Evolutionary conservation across 1,140 invertebrate genomes (phyloP), one percentile per base, ranked within the genome.

Genomic region (Argopecten irradians): DNA sequence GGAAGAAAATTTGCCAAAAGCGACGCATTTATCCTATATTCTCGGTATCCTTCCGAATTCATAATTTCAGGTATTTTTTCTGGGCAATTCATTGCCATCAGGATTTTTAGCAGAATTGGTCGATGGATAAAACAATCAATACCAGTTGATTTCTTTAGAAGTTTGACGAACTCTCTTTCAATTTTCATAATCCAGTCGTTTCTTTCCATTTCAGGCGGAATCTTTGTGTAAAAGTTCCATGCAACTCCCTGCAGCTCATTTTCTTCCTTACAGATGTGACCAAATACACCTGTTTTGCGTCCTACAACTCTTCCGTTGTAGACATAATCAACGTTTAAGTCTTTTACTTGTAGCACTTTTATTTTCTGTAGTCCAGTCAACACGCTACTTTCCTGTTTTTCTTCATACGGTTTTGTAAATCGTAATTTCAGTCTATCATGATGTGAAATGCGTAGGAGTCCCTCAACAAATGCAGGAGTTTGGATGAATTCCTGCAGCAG

Each of bases 391-490:
- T 84, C 39, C 1, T 55, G 0, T 8, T 36, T 34, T 43, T 46
- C 34, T 87, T n/a, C 32, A 28, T 28, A 34, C 8, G 39, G 41
- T 33, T 5, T 28, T 32, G 33, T 34, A 8, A 28, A 82, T 34
- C 22, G 28, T 19, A 1, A 36, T 14, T 28, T 46, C 39, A 34
- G 36, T 33, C 28, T 36, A 5, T 85, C 46, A 86, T 92, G 83
- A 39, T 85, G 88, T 1, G 89, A 84, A 13, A 92, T 41, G 0
- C 91, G 84, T 19, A 89, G 86, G 34, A 92, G 34, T n/a, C 90
- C 89, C n/a, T 86, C 36, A 14, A 87, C 35, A 83, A 92, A 90
- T 36, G 85, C 71, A 1, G 86, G 33, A 3, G 86, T 83, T n/a
- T 55, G 71, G 1, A 92, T 34, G 11, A 84, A 90, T 2, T 33